phyloP scores from a whole-genome alignment of 2,113 vertebrate genomes.

The Atlantisia rogersi region DNA sequence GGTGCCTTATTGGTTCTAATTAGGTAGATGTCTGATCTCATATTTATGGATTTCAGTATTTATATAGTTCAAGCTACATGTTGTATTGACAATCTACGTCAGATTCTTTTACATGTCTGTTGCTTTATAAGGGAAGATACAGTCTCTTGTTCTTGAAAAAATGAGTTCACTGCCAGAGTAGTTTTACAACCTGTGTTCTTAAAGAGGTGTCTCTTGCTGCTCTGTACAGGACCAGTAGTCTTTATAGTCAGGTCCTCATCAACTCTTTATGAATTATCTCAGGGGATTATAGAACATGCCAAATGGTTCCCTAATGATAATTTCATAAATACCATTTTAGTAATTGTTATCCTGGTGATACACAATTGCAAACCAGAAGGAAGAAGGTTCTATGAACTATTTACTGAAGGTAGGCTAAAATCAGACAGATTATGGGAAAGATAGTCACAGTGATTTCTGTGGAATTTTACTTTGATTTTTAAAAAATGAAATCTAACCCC shows the following conservation, averaged over 20 bases:
- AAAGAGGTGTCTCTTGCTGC: not conserved
- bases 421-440: not conserved
- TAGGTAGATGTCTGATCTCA: not conserved
- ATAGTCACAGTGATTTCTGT: not conserved
- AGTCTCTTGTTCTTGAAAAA: not conserved
- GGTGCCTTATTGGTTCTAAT: not conserved
- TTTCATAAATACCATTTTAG: not conserved
- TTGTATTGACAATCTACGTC: rapidly evolving
- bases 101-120: not conserved
- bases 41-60: not conserved
- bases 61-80: rapidly evolving
- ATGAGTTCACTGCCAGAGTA: not conserved
- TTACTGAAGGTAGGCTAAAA: not conserved
- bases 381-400: not conserved
- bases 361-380: not conserved
- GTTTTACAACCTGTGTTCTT: not conserved
- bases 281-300: not conserved
- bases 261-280: not conserved
- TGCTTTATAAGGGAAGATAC: not conserved
- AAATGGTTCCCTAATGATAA: not conserved
- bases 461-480: not conserved
- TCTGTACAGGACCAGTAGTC: not conserved
- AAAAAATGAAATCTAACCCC: not conserved
- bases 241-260: not conserved
- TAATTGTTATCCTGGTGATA: not conserved